Evolutionary conservation across 2,113 vertebrate genomes (phyloP), one percentile per base, ranked within the genome.

Genomic region (Austrofundulus limnaeus): DNA sequence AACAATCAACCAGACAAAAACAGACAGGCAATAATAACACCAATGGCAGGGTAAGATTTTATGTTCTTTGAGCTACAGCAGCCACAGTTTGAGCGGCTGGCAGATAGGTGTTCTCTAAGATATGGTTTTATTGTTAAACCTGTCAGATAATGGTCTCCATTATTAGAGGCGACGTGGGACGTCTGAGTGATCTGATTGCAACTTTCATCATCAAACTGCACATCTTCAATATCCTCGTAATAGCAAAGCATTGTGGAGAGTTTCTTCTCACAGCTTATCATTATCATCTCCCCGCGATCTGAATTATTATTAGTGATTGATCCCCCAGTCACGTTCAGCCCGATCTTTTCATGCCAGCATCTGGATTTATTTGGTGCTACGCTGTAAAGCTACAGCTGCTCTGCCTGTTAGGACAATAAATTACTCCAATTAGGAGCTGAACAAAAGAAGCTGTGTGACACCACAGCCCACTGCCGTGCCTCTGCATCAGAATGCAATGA

Each of bases 341-440:
- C 60, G 65, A 24, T 81, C 72, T 80, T 83, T 78, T 86, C 79
- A 79, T 60, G 63, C 72, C 56, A 62, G 83, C 89, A 88, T 90
- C 88, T 86, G 84, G 86, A 75, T 83, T 81, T 88, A 88, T 88
- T 88, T 87, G 84, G 58, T 57, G 82, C 74, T 61, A 64, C 51
- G 75, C 81, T 55, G 75, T 89, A 85, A 81, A 87, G 84, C 81
- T 85, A 78, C 91, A 92, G 88, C 91, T 91, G 90, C 77, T 85
- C 72, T 49, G 66, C 66, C 84, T 87, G 87, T 90, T 91, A 91
- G 85, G 80, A 85, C 85, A 88, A 87, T 90, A 87, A 90, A 90
- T 89, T 89, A 86, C 55, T 66, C 85, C 84, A 90, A 91, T 91
- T 89, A 90, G 78, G 69, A 88, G 75, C 58, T 50, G 70, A 81